Evolutionary conservation across 2,888 invertebrate genomes (phyloP).

Genomic region (Suillia variegata): DNA sequence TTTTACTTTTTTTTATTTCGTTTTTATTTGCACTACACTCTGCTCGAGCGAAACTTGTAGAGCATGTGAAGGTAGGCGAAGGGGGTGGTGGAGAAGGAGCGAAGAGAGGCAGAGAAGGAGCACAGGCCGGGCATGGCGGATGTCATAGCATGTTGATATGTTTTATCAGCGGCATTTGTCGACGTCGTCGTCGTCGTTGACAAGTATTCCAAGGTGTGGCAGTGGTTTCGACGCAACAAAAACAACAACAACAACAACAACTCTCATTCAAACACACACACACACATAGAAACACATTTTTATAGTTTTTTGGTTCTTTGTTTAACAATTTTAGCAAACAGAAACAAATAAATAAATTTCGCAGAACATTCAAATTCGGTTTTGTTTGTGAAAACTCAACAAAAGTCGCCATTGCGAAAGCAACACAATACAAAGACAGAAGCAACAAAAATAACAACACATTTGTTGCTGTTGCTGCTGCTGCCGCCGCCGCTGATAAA

Average conservation of each 20-base stretch:
- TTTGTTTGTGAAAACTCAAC: too few relatives aligned
- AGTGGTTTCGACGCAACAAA: neutral
- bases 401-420: neutral
- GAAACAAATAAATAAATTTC: neutral
- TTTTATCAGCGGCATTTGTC: neutral
- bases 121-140: neutral
- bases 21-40: neutral
- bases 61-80: neutral
- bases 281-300: neutral
- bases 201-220: slow-evolving; percentile 1
- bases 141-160: neutral
- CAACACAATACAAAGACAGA: neutral
- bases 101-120: too few relatives aligned
- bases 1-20: neutral
- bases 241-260: too few relatives aligned
- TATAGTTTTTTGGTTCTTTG: slow-evolving; percentile 7
- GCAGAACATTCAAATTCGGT: neutral
- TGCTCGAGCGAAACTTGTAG: neutral
- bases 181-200: neutral
- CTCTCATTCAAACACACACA: too few relatives aligned
- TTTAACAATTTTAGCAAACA: slow-evolving; percentile 9
- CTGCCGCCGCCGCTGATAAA: too few relatives aligned
- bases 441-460: neutral
- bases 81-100: neutral
- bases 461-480: neutral